phyloP scores from a whole-genome alignment of 2,888 invertebrate genomes.

The Pyralis farinalis region DNA sequence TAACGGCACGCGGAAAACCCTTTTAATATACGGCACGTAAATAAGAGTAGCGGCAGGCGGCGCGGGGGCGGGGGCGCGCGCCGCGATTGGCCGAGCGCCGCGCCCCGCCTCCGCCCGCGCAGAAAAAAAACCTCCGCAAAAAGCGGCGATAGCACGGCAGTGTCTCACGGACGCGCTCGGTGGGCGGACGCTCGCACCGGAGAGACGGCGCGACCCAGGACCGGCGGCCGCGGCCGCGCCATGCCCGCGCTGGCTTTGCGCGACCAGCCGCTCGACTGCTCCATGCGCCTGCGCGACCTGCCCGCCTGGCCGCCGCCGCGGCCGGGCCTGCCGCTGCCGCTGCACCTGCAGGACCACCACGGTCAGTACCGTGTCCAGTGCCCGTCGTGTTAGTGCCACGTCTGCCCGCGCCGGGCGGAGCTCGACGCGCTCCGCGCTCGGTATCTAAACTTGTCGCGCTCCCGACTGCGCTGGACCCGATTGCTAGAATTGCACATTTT shows the following conservation, averaged over 20 bases:
- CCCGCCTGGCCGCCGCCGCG: constrained; percentile 69
- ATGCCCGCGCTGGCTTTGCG: constrained; percentile 84
- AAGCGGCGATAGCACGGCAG: constrained; percentile 64
- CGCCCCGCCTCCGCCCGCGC: constrained; percentile 66
- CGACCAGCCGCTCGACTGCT: constrained; percentile 87
- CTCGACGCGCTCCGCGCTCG: neutral
- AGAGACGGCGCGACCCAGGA: constrained; percentile 70
- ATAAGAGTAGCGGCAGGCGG: constrained; percentile 54
- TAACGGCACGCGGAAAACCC: constrained; percentile 80
- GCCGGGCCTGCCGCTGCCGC: constrained; percentile 26
- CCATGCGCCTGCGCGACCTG: constrained; percentile 81
- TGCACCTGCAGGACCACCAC: constrained; percentile 40
- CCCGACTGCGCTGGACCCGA: neutral
- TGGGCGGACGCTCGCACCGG: constrained; percentile 58
- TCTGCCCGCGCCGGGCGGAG: neutral
- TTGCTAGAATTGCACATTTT: too few relatives aligned
- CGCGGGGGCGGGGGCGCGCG: constrained; percentile 31
- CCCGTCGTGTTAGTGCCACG: neutral
- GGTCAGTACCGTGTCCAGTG: constrained; percentile 46
- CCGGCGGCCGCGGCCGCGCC: constrained; percentile 80
- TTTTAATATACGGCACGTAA: constrained; percentile 80
- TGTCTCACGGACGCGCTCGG: constrained; percentile 67
- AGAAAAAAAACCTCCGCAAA: constrained; percentile 62
- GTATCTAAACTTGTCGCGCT: neutral
- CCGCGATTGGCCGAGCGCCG: constrained; percentile 54